Percentiles rank a stretch among this genome's conserved stretches.
Conservation (phyloP, 2,888 invertebrate species). For the Beris chalybata region DNA sequence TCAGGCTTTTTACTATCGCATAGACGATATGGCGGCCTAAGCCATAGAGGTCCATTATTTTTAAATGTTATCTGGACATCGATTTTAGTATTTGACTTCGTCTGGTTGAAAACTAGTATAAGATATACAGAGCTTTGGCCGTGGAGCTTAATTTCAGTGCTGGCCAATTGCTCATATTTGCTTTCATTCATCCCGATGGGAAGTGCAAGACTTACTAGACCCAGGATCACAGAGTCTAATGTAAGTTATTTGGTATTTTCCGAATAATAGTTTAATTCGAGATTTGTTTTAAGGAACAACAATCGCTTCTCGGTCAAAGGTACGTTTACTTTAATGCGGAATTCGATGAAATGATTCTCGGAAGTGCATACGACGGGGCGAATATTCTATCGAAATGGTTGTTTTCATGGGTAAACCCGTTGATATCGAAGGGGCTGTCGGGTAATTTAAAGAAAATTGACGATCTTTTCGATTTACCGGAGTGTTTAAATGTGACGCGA, state of each 20-base stretch:
- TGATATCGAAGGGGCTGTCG: slow-evolving; percentile 78
- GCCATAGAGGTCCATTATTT: slow-evolving; percentile 73
- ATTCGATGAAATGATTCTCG: slow-evolving; percentile 70
- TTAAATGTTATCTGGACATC: slow-evolving; percentile 71
- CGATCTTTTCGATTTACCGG: slow-evolving; percentile 79
- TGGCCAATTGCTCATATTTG: slow-evolving; percentile 70
- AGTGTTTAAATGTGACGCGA: slow-evolving; percentile 49
- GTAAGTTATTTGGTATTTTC: slow-evolving; percentile 41
- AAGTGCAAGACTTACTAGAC: slow-evolving; percentile 55
- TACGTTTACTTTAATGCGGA: slow-evolving; percentile 70
- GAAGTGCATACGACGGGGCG: slow-evolving; percentile 79
- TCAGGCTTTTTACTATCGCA: slow-evolving; percentile 62
- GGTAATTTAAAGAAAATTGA: slow-evolving; percentile 73
- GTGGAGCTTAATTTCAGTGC: slow-evolving; percentile 64
- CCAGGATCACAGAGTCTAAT: slow-evolving; percentile 50
- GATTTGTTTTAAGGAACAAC: slow-evolving; percentile 60
- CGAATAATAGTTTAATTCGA: slow-evolving; percentile 15
- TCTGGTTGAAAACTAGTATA: slow-evolving; percentile 70
- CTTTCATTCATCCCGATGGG: slow-evolving; percentile 69
- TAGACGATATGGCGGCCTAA: slow-evolving; percentile 64
- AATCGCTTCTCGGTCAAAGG: slow-evolving; percentile 61
- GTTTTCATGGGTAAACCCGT: slow-evolving; percentile 85
- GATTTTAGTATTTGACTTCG: slow-evolving; percentile 66
- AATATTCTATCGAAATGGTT: slow-evolving; percentile 72
- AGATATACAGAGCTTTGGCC: slow-evolving; percentile 58